Percentiles rank a stretch among this genome's conserved stretches.
These are phyloP conservation scores for Xanthia icteritia DNA, from an alignment of 2,888 invertebrate species.

Conservation along the genomic window DNA sequence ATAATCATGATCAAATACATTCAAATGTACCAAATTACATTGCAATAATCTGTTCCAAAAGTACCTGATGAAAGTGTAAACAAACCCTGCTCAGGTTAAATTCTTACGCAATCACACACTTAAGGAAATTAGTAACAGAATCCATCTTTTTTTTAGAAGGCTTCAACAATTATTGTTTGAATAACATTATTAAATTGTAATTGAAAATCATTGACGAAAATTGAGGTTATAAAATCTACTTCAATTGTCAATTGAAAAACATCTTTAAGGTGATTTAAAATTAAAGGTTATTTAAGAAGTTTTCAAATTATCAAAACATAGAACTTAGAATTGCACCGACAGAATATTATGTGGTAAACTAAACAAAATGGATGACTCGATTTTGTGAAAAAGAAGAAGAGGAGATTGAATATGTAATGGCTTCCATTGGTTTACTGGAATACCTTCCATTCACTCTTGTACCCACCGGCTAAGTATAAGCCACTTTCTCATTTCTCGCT, in stretches of 20 bases:
- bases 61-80: no score
- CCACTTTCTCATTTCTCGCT: background rate
- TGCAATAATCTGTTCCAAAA: background rate
- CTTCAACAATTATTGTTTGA: background rate
- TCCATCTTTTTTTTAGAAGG: background rate
- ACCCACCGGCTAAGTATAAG: background rate
- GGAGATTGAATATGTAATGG: background rate
- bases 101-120: background rate
- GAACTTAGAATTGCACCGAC: background rate
- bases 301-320: no score
- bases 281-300: no score
- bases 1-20: slow-evolving; percentile 41
- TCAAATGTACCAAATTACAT: background rate
- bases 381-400: background rate
- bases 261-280: background rate
- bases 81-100: background rate
- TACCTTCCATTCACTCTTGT: background rate
- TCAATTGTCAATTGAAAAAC: no score
- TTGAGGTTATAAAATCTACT: no score
- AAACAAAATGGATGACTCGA: background rate
- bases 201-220: no score
- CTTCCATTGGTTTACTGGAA: background rate
- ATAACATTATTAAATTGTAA: background rate
- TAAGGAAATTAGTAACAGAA: no score
- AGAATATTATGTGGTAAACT: background rate